These are phyloP conservation scores for Heloderma charlesbogerti DNA, from an alignment of 2,113 vertebrate genomes.

Conservation along the genomic window DNA sequence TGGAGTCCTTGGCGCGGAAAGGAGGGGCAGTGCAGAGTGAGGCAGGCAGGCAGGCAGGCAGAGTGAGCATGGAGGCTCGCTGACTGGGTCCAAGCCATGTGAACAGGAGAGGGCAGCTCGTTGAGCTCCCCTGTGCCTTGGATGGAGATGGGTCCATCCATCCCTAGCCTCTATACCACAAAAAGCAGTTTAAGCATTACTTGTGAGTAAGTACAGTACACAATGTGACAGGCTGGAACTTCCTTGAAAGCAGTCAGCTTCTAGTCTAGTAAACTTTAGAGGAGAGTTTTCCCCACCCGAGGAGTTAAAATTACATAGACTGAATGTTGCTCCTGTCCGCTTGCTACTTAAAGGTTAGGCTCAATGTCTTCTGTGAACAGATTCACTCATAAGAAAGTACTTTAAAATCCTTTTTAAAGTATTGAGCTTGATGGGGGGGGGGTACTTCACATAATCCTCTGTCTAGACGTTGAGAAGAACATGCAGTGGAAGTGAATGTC, in stretches of 20 bases:
- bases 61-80: no score
- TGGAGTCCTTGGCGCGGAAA: no score
- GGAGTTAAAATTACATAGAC: not conserved
- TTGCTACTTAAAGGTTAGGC: not conserved
- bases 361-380: not conserved
- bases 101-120: no score
- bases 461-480: not conserved
- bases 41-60: no score
- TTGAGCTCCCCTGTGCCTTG: no score
- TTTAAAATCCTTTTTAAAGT: not conserved
- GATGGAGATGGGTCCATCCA: no score
- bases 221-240: not conserved
- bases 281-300: not conserved
- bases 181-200: not conserved
- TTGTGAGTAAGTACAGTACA: not conserved
- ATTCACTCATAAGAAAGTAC: not conserved
- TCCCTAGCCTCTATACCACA: no score
- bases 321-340: no score
- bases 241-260: not conserved
- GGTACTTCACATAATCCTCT: not conserved
- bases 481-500: no score
- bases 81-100: no score
- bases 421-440: not conserved
- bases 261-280: not conserved
- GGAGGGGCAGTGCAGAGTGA: no score